Evolutionary conservation across 2,797 vertebrate genomes (phyloP).

Genomic region (Liparis tanakae): DNA sequence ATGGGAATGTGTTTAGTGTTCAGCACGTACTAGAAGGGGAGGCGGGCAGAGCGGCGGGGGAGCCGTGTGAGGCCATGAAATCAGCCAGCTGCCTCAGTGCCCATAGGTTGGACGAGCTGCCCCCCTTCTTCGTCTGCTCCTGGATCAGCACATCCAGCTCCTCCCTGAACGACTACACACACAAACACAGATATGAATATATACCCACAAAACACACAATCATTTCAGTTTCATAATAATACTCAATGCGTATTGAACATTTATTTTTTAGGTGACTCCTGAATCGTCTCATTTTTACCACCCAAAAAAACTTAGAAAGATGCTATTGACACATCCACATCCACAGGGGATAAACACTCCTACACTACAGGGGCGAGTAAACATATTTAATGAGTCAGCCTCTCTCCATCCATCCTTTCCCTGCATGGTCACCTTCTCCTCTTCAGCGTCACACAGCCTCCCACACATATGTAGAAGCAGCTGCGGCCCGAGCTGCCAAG

Average conservation of each 20-base stretch:
- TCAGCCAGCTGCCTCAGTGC: constrained; percentile 95
- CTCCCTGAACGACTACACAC: constrained; percentile 92
- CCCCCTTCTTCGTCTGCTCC: constrained; percentile 98
- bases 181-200: constrained; percentile 19
- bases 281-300: neutral
- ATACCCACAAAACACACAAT: neutral
- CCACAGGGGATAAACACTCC: neutral
- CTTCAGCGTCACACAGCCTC: neutral
- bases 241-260: neutral
- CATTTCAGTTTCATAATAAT: neutral
- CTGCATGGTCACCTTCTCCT: neutral
- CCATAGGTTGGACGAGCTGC: constrained; percentile 95
- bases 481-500: constrained; percentile 50
- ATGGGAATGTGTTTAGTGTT: neutral
- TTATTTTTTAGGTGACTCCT: neutral
- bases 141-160: constrained; percentile 97
- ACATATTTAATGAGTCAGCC: constrained; percentile 32
- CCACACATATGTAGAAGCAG: constrained; percentile 22
- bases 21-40: constrained; percentile 88
- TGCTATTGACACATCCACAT: neutral
- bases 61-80: constrained; percentile 93
- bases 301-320: neutral
- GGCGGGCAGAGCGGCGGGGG: constrained; percentile 88
- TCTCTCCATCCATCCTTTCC: constrained; percentile 15
- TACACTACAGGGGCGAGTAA: constrained; percentile 14